Conservation (phyloP, 2,888 invertebrate species). For the Osmoderma eremita region DNA sequence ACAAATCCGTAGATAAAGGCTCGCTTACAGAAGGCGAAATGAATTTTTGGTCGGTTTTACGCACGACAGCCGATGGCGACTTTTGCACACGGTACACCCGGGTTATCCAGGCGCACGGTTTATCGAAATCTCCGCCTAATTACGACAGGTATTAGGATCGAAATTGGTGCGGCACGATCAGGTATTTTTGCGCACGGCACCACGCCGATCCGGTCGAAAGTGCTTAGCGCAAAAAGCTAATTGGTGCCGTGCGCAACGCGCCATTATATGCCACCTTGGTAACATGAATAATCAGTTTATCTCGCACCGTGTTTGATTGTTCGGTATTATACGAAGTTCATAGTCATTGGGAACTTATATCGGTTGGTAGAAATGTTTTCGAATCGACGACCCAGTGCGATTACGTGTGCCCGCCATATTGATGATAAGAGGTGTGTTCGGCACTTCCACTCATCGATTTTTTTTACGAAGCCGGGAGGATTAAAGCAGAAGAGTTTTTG, state of each 20-base stretch:
- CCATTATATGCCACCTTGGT: constrained; percentile 40
- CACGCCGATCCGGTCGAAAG: constrained; percentile 12
- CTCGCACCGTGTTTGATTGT: constrained; percentile 24
- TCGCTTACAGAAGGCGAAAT: neutral
- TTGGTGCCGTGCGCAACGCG: constrained; percentile 45
- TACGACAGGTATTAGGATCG: constrained; percentile 1
- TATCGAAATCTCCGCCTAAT: constrained; percentile 22
- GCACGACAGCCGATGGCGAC: neutral
- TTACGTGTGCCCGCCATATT: neutral
- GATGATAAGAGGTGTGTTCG: no score
- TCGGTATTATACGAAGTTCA: constrained; percentile 8
- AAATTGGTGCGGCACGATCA: constrained; percentile 5
- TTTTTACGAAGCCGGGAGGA: no score
- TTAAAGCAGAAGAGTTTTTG: no score
- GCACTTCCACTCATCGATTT: no score
- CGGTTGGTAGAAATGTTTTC: constrained; percentile 4
- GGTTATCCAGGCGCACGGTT: constrained; percentile 10
- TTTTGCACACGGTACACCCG: constrained; percentile 45
- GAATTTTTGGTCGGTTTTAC: neutral
- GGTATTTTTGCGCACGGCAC: constrained; percentile 43
- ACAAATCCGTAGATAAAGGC: constrained; percentile 17
- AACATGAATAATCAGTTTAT: constrained; percentile 40
- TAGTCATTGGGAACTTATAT: no score
- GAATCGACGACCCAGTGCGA: constrained; percentile 14
- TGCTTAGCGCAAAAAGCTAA: constrained; percentile 28